Conservation (phyloP, 1,140 invertebrate genomes). For the Pogonognathellus flavescens region DNA sequence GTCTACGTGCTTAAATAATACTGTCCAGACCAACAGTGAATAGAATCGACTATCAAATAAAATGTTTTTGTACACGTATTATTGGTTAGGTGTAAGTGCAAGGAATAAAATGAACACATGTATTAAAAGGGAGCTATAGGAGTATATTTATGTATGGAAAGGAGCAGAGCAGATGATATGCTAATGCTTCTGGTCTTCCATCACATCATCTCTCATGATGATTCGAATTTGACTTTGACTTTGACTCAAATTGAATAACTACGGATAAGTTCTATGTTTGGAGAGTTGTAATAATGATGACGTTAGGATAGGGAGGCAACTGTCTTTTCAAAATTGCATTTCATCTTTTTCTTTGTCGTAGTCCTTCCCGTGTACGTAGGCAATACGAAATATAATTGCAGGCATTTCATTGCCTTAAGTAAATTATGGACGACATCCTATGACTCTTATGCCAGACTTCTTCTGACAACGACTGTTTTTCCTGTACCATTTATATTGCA, state of each 20-base stretch:
- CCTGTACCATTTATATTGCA: constrained; percentile 15
- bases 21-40: no score
- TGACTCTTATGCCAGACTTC: no score
- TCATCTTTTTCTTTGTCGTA: constrained; percentile 30
- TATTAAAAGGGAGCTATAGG: no score
- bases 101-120: background rate
- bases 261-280: no score
- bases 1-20: no score
- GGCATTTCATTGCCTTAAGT: constrained; percentile 5
- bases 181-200: constrained; percentile 15
- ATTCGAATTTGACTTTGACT: constrained; percentile 38
- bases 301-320: constrained; percentile 7
- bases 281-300: constrained; percentile 14
- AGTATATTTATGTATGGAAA: no score
- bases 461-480: constrained; percentile 3
- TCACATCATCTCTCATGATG: background rate
- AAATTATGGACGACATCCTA: no score
- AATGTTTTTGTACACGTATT: no score
- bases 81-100: no score
- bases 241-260: constrained; percentile 35
- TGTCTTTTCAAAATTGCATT: constrained; percentile 38
- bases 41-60: no score
- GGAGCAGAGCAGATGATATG: no score
- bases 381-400: constrained; percentile 8
- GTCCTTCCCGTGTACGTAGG: background rate